Percentiles rank a stretch among this genome's conserved stretches.
phyloP scores from a whole-genome alignment of 2,797 vertebrate genomes.

The Enteromius radiatus region DNA sequence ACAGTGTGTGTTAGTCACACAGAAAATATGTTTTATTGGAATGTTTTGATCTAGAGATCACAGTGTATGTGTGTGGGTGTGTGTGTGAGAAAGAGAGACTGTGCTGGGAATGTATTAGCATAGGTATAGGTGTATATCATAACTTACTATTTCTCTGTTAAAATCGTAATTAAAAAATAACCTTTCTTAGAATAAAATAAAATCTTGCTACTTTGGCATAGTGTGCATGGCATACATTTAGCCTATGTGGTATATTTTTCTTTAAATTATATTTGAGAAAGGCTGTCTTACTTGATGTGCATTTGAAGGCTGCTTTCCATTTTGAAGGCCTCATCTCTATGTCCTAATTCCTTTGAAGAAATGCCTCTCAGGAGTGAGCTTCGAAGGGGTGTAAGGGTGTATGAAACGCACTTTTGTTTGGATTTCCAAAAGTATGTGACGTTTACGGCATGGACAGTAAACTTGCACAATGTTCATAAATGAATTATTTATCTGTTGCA shows the following conservation, averaged over 20 bases:
- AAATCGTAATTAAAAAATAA: not conserved
- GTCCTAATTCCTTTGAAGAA: not conserved
- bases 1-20: constrained; percentile 44
- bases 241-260: too few species aligned
- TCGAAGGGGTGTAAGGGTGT: not conserved
- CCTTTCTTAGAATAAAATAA: not conserved
- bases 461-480: not conserved
- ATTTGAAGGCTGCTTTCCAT: not conserved
- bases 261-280: not conserved
- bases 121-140: too few species aligned
- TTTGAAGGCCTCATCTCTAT: not conserved
- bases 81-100: too few species aligned
- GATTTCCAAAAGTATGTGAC: not conserved
- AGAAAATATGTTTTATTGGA: constrained; percentile 44
- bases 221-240: not conserved
- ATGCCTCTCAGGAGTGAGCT: not conserved
- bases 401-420: not conserved
- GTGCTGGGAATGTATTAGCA: not conserved
- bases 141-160: not conserved
- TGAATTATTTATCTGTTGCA: not conserved
- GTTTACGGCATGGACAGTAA: not conserved
- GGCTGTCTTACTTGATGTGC: not conserved
- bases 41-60: constrained; percentile 32
- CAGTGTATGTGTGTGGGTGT: not conserved
- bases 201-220: not conserved